Conservation (phyloP, 1,140 invertebrate genomes). For the silkworm (Bombyx mori) region ASM3026992v2 NC_085121.1:13815501-13816000, state of each 20-base stretch:
- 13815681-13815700: slow-evolving; percentile 32
- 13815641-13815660: slow-evolving; percentile 44
- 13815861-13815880: no score
- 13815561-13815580: slow-evolving; percentile 51
- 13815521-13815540: slow-evolving; percentile 23
- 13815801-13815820: slow-evolving; percentile 30
- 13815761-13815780: slow-evolving; percentile 56
- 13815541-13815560: slow-evolving; percentile 47
- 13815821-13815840: slow-evolving; percentile 43
- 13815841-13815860: neutral
- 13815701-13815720: slow-evolving; percentile 52
- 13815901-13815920: no score
- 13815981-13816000: no score
- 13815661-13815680: slow-evolving; percentile 31
- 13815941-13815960: no score
- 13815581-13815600: slow-evolving; percentile 48
- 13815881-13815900: no score
- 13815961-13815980: no score
- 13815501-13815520: slow-evolving; percentile 5
- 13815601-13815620: slow-evolving; percentile 43
- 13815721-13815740: slow-evolving; percentile 75
- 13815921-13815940: no score
- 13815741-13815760: slow-evolving; percentile 75
- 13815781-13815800: slow-evolving; percentile 40
- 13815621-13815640: slow-evolving; percentile 49